Conservation (phyloP, 2,797 vertebrate species). For the Smutsia gigantea region DNA sequence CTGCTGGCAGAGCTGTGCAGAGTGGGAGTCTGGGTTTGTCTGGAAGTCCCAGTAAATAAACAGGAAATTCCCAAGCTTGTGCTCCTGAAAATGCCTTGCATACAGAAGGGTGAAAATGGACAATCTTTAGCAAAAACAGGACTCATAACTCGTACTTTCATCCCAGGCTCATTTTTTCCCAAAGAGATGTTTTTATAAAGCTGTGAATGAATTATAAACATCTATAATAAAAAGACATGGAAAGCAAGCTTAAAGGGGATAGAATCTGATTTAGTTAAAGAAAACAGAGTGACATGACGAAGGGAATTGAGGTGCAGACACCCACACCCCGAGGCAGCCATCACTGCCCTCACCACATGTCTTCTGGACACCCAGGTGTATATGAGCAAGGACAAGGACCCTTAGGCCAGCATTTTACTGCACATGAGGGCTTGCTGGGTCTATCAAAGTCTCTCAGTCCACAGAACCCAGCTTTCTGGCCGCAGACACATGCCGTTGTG, state of each 20-base stretch:
- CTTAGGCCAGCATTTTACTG: not conserved
- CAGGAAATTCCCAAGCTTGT: slow-evolving; percentile 27
- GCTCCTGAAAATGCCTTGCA: slow-evolving; percentile 3
- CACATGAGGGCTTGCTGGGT: not conserved
- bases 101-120: not conserved
- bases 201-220: not conserved
- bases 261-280: not conserved
- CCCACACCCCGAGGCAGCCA: not conserved
- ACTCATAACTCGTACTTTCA: not conserved
- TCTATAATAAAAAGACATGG: not conserved
- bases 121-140: not conserved
- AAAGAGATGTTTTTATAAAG: slow-evolving; percentile 21
- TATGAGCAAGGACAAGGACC: not conserved
- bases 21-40: not conserved
- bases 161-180: not conserved
- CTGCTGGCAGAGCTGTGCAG: not conserved
- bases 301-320: not conserved
- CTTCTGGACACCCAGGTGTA: not conserved
- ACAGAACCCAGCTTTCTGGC: not conserved
- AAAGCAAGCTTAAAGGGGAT: not conserved
- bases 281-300: not conserved
- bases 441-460: too few species aligned
- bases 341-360: accelerated
- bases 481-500: not conserved
- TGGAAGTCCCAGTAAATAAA: slow-evolving; percentile 29